Percentiles rank a stretch among this genome's conserved stretches.
These are phyloP conservation scores for Tiliacea aurago DNA, from an alignment of 2,888 invertebrate genomes.

Conservation along the genomic window DNA sequence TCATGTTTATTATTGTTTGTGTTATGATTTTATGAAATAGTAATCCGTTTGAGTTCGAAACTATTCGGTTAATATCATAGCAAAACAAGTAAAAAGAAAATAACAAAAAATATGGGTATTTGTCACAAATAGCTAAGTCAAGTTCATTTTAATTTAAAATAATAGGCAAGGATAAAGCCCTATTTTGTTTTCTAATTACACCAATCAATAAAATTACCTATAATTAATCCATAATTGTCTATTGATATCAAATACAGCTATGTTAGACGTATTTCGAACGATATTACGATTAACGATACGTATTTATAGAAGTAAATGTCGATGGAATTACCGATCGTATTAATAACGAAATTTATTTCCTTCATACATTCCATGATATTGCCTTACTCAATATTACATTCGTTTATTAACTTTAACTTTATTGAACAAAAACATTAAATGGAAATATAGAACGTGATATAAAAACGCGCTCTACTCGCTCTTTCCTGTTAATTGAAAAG, in stretches of 20 bases:
- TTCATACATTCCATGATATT: no score
- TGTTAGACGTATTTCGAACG: not conserved
- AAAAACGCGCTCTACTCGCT: not conserved
- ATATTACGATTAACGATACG: no score
- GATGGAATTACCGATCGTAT: not conserved
- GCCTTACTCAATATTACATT: not conserved
- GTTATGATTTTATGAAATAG: constrained; percentile 5
- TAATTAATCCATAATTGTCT: not conserved
- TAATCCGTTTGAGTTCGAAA: not conserved
- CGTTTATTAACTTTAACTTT: not conserved
- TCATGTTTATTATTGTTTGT: constrained; percentile 31
- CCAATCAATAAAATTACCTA: not conserved
- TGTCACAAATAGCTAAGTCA: not conserved
- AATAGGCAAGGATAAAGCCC: not conserved
- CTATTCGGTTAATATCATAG: not conserved
- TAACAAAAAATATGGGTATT: not conserved
- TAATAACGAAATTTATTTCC: not conserved
- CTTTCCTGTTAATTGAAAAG: constrained; percentile 12
- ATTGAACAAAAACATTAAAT: not conserved
- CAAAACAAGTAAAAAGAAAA: not conserved
- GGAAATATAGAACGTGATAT: not conserved
- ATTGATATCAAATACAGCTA: not conserved
- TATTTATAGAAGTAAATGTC: not conserved
- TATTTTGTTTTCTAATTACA: not conserved
- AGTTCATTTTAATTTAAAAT: not conserved